phyloP scores from a whole-genome alignment of 2,113 vertebrate genomes.

The Lynx canadensis region DNA sequence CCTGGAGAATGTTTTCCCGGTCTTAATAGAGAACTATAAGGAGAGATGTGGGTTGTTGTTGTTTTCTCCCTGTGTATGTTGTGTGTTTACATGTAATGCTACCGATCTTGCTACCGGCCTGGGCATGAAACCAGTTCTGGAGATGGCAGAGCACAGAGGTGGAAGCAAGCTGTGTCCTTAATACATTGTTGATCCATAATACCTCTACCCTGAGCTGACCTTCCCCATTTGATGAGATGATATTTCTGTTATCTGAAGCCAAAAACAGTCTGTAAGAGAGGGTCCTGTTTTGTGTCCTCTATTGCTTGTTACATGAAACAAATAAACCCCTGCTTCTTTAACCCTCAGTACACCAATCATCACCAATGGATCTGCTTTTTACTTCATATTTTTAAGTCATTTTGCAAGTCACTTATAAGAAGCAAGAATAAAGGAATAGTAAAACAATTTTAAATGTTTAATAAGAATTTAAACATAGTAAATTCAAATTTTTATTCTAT shows the following conservation, averaged over 20 bases:
- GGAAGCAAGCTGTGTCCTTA: neutral
- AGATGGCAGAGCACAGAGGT: neutral
- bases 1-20: neutral
- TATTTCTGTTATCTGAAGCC: neutral
- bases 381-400: neutral
- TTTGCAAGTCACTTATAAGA: conserved; percentile 30
- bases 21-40: neutral
- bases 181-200: neutral
- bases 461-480: neutral
- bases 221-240: neutral
- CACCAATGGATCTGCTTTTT: neutral
- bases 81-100: neutral
- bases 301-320: neutral
- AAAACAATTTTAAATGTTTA: neutral
- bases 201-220: neutral
- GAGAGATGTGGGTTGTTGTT: neutral
- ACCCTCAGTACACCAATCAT: neutral
- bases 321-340: neutral
- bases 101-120: neutral
- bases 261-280: neutral
- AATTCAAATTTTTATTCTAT: neutral
- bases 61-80: neutral
- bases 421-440: conserved; percentile 15
- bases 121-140: neutral
- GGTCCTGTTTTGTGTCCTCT: neutral